Evolutionary conservation across 92 coral and sea anemone genomes (phyloP).

Genomic region (Zoanthus sociatus): DNA sequence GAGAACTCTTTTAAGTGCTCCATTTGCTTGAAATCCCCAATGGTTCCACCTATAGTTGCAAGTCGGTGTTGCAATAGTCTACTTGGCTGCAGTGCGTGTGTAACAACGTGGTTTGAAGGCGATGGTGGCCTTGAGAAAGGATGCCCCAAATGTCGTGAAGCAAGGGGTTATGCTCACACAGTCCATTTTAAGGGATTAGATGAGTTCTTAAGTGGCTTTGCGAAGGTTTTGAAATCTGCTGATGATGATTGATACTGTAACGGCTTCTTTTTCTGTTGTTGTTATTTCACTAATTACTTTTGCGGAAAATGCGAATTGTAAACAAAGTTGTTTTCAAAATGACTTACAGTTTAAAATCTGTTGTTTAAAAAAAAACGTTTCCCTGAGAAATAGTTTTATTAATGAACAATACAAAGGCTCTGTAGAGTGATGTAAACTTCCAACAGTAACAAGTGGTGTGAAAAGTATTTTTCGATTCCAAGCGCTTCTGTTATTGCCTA

Average conservation of each 20-base stretch:
- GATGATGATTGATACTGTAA: neutral
- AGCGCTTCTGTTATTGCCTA: neutral
- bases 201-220: conserved; percentile 19
- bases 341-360: neutral
- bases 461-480: too few species aligned
- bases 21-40: conserved; percentile 21
- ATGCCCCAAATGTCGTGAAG: conserved; percentile 38
- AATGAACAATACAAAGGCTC: neutral
- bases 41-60: conserved; percentile 2
- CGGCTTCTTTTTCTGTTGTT: neutral
- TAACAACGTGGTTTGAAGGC: conserved; percentile 37
- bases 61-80: conserved; percentile 39
- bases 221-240: neutral
- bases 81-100: conserved; percentile 27
- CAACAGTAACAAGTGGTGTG: neutral
- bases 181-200: conserved; percentile 25
- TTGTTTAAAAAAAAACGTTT: neutral
- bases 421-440: neutral
- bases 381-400: too few species aligned
- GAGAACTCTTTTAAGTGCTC: conserved; percentile 29
- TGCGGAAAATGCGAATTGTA: neutral
- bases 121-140: conserved; percentile 24
- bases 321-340: neutral
- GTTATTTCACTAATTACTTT: neutral
- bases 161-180: conserved; percentile 44